Percentiles rank a stretch among this genome's conserved stretches.
These are phyloP conservation scores for Hydractinia symbiolongicarpus DNA, from an alignment of 30 jellyfish, hydroid and myxozoan species.

Conservation along the genomic window DNA sequence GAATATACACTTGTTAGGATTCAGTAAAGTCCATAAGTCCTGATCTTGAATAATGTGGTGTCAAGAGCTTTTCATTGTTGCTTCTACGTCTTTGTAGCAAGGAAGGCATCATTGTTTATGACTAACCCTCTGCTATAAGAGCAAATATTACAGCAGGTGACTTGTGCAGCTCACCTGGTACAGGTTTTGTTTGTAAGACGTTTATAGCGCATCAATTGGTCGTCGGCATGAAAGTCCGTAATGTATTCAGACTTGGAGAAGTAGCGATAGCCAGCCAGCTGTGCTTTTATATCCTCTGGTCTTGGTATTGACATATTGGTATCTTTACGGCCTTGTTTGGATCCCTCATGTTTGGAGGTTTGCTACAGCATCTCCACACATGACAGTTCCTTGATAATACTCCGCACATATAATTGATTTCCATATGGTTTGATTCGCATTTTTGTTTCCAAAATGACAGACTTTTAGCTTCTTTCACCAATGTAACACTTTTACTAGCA, in stretches of 20 bases:
- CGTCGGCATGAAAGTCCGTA: no score
- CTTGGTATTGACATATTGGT: conserved; percentile 44
- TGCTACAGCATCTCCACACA: conserved; percentile 37
- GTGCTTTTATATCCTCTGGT: conserved; percentile 41
- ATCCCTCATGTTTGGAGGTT: conserved; percentile 17
- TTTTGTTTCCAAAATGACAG: conserved; percentile 36
- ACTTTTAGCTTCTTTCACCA: conserved; percentile 23
- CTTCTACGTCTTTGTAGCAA: no score
- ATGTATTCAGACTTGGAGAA: conserved; percentile 36
- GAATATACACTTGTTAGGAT: conserved; percentile 43
- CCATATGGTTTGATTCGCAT: conserved; percentile 57
- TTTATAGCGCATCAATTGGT: no score
- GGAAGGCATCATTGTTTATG: no score
- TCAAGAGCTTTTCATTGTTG: conserved; percentile 19
- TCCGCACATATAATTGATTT: conserved; percentile 22
- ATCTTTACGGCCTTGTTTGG: conserved; percentile 34
- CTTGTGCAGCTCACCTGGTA: no score
- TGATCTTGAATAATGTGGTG: conserved; percentile 21
- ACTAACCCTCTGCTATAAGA: no score
- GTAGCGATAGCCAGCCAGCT: conserved; percentile 23
- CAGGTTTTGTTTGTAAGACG: no score
- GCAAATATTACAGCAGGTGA: no score
- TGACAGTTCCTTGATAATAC: conserved; percentile 44
- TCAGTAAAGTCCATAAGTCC: conserved; percentile 26
- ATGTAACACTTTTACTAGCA: no score